Conservation (phyloP, 2,888 invertebrate genomes). For the Pseudeuparius sepicola region DNA sequence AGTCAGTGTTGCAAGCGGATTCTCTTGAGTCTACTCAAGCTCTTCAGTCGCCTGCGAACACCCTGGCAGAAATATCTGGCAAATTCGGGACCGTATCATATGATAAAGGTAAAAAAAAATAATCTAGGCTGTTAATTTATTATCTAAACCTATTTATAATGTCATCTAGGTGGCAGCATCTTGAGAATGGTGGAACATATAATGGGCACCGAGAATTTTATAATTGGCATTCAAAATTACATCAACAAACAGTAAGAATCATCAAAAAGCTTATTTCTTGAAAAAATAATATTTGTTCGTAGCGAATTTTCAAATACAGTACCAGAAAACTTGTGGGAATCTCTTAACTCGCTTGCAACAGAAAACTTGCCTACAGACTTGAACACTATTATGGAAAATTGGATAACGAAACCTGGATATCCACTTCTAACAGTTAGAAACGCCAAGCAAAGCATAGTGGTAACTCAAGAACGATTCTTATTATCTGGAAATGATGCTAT, state of each 20-base stretch:
- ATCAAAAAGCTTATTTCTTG: conserved; percentile 8
- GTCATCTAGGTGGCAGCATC: conserved; percentile 24
- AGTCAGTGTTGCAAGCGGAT: conserved; percentile 51
- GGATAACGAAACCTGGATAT: conserved; percentile 20
- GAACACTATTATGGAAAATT: conserved; percentile 20
- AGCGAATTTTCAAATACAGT: conserved; percentile 38
- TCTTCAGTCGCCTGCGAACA: conserved; percentile 45
- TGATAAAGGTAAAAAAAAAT: conserved; percentile 33
- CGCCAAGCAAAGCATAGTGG: conserved; percentile 7
- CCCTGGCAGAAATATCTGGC: conserved; percentile 46
- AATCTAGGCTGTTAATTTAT: conserved; percentile 30
- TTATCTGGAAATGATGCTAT: conserved; percentile 12
- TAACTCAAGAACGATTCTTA: conserved; percentile 22
- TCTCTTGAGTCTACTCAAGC: conserved; percentile 48
- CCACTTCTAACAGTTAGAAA: conserved; percentile 18
- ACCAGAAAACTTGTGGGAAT: conserved; percentile 44
- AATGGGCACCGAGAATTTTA: conserved; percentile 21
- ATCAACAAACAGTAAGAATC: conserved; percentile 21
- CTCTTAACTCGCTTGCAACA: conserved; percentile 30
- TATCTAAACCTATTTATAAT: neutral
- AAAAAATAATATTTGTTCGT: conserved; percentile 25
- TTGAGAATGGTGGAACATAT: conserved; percentile 26
- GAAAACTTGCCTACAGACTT: conserved; percentile 13
- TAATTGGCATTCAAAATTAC: conserved; percentile 21
- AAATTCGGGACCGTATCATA: conserved; percentile 54